Evolutionary conservation across 2,113 vertebrate genomes (phyloP).

Genomic region (Zosterops hypoxanthus): DNA sequence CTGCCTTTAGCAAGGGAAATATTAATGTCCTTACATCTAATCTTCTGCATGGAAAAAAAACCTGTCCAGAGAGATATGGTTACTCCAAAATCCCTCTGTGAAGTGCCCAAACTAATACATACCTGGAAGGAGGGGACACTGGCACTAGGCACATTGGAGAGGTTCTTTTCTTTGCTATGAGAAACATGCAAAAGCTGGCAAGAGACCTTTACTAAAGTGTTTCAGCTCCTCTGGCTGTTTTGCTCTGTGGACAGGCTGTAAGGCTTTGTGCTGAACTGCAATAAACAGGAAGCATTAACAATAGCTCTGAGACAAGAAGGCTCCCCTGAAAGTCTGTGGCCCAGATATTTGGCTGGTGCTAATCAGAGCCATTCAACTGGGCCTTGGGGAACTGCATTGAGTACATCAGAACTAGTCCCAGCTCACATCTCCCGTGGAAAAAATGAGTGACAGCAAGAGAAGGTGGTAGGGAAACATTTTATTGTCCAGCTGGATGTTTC

Average conservation of each 20-base stretch:
- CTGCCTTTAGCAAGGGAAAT: background rate
- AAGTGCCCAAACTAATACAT: background rate
- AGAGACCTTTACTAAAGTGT: background rate
- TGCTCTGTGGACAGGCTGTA: background rate
- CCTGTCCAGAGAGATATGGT: background rate
- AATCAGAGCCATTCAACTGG: constrained; percentile 12
- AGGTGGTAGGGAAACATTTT: background rate
- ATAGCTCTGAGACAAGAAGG: constrained; percentile 59
- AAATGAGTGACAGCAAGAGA: background rate
- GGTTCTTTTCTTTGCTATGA: background rate
- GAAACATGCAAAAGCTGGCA: constrained; percentile 7
- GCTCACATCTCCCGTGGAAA: background rate
- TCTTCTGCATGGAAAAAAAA: background rate
- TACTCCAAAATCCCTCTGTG: background rate
- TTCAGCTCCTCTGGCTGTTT: background rate
- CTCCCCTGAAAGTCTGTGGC: constrained; percentile 5
- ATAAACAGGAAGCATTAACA: constrained; percentile 67
- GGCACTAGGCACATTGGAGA: background rate
- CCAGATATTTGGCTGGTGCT: constrained; percentile 27
- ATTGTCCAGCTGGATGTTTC: background rate
- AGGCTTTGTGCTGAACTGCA: constrained; percentile 48
- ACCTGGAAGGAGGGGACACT: background rate
- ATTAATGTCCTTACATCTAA: background rate
- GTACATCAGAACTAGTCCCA: background rate
- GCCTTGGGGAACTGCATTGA: background rate